Evolutionary conservation across 1,140 invertebrate genomes (phyloP).

Genomic region (Cydia splendana): DNA sequence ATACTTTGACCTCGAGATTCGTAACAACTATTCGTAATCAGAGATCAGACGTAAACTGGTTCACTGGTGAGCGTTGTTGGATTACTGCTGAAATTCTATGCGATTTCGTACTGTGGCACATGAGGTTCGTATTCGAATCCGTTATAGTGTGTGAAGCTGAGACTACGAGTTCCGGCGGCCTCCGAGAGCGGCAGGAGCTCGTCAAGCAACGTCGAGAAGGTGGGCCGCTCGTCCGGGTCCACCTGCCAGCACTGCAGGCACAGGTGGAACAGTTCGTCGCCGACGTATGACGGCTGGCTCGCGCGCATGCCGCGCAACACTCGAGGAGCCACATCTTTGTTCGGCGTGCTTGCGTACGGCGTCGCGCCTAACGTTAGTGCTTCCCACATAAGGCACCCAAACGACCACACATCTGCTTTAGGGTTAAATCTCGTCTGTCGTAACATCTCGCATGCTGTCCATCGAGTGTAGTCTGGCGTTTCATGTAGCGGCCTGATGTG

Average conservation of each 20-base stretch:
- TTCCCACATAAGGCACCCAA: constrained; percentile 91
- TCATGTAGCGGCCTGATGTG: constrained; percentile 77
- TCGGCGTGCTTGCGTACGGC: constrained; percentile 85
- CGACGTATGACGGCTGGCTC: constrained; percentile 85
- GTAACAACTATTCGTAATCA: background rate
- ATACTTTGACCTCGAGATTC: background rate
- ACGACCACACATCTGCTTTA: constrained; percentile 91
- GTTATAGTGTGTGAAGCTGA: constrained; percentile 76
- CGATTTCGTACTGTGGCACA: constrained; percentile 70
- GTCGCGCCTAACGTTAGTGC: constrained; percentile 90
- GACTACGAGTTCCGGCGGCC: constrained; percentile 57
- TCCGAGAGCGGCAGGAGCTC: constrained; percentile 61
- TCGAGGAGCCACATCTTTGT: constrained; percentile 85
- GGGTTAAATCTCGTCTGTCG: constrained; percentile 82
- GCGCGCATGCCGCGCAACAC: constrained; percentile 85
- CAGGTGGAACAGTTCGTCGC: constrained; percentile 89
- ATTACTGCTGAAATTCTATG: constrained; percentile 44
- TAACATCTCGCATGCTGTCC: constrained; percentile 89
- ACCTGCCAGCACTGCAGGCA: constrained; percentile 92
- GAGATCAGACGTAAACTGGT: background rate
- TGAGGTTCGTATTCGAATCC: constrained; percentile 75
- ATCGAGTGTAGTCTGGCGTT: constrained; percentile 85
- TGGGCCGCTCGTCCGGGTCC: constrained; percentile 89
- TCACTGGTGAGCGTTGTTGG: background rate
- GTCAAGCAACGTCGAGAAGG: constrained; percentile 58